phyloP scores from a whole-genome alignment of 2,113 vertebrate genomes.

The Tor tambroides region DNA sequence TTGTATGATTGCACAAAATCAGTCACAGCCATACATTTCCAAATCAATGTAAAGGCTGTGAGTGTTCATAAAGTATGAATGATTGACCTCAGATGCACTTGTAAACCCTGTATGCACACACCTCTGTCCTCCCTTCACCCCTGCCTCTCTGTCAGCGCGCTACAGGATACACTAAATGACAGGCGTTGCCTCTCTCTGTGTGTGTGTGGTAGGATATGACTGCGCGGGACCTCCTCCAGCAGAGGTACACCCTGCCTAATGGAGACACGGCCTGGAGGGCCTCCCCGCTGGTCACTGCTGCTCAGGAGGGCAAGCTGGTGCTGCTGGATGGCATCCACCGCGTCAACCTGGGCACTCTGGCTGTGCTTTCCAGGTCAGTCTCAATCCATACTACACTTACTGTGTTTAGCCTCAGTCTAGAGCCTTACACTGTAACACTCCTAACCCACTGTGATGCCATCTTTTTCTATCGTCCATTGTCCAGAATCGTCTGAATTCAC shows the following conservation, averaged over 20 bases:
- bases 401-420: neutral
- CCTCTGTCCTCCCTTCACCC: neutral
- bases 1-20: neutral
- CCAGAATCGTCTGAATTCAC: neutral
- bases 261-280: constrained; percentile 96
- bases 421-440: neutral
- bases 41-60: neutral
- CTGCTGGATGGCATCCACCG: constrained; percentile 93
- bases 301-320: constrained; percentile 89
- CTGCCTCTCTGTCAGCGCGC: neutral
- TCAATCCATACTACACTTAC: neutral
- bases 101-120: neutral
- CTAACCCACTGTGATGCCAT: neutral
- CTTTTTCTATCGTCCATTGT: no score
- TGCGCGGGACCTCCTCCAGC: constrained; percentile 91
- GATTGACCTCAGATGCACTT: neutral
- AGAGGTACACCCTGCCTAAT: constrained; percentile 91
- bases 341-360: constrained; percentile 89
- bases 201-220: constrained; percentile 88
- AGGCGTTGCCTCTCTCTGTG: neutral
- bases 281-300: constrained; percentile 88
- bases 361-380: constrained; percentile 89
- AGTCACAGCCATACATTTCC: neutral
- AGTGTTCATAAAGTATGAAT: neutral
- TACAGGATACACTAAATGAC: neutral